Conservation (phyloP, 2,888 invertebrate genomes). For the Mythimna pallens region DNA sequence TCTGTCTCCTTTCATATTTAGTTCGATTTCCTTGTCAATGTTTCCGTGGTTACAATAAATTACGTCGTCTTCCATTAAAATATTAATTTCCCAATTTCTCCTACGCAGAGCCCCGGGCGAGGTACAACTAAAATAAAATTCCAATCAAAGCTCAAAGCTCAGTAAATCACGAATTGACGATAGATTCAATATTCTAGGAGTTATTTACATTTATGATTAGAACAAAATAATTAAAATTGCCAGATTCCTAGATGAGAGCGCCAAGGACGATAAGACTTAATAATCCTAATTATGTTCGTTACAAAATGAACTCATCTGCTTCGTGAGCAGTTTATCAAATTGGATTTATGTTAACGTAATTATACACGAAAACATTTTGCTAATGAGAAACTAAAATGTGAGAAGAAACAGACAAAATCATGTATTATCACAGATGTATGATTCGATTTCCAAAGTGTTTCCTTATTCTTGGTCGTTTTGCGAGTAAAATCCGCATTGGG, state of each 20-base stretch:
- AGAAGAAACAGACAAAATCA: background rate
- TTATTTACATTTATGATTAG: slow-evolving; percentile 45
- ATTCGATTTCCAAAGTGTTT: slow-evolving; percentile 23
- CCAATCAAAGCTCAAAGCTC: slow-evolving; percentile 39
- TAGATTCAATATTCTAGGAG: slow-evolving; percentile 18
- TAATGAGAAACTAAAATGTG: slow-evolving; percentile 13
- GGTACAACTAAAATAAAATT: slow-evolving; percentile 26
- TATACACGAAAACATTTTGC: slow-evolving; percentile 40
- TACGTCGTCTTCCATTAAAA: slow-evolving; percentile 15
- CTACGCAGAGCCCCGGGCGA: slow-evolving; percentile 22
- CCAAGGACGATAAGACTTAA: slow-evolving; percentile 50
- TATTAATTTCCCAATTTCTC: slow-evolving; percentile 36
- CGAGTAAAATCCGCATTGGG: slow-evolving; percentile 16
- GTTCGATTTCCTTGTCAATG: background rate
- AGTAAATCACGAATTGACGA: slow-evolving; percentile 46
- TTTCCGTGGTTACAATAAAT: slow-evolving; percentile 20
- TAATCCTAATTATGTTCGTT: slow-evolving; percentile 54
- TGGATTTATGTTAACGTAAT: slow-evolving; percentile 58
- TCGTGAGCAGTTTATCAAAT: slow-evolving; percentile 60
- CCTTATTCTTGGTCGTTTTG: slow-evolving; percentile 21
- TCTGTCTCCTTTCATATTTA: background rate
- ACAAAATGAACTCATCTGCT: slow-evolving; percentile 52
- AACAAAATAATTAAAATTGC: slow-evolving; percentile 21
- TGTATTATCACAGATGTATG: slow-evolving; percentile 9
- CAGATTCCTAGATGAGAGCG: slow-evolving; percentile 28